A percentile compares a stretch with the other conserved stretches of the same genome.
phyloP scores from a whole-genome alignment of 2,888 invertebrate species.

The Ischnura elegans region DNA sequence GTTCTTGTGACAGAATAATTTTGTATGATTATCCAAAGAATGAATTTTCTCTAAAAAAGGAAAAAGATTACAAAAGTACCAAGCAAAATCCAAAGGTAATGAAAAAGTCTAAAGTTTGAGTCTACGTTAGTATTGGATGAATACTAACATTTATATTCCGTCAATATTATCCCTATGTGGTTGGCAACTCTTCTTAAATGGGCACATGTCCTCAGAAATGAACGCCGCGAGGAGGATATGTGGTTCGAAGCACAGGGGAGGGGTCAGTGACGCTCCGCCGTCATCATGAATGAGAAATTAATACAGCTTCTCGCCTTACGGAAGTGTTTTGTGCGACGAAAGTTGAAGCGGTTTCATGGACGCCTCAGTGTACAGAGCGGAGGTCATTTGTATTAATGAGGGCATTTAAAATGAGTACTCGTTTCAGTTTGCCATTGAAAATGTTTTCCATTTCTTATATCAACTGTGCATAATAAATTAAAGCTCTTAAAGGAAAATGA shows the following conservation, averaged over 20 bases:
- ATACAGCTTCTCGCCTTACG: not conserved
- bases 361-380: not conserved
- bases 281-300: constrained; percentile 18
- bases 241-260: not conserved
- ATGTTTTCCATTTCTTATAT: not conserved
- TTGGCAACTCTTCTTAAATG: not conserved
- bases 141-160: too few relatives aligned
- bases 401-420: not conserved
- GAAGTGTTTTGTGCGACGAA: not conserved
- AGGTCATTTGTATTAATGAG: constrained; percentile 1
- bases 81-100: too few relatives aligned
- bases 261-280: not conserved
- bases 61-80: too few relatives aligned
- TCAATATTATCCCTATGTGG: too few relatives aligned
- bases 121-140: too few relatives aligned
- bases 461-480: not conserved
- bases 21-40: too few relatives aligned
- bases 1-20: too few relatives aligned
- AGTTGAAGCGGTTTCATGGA: not conserved
- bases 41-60: too few relatives aligned
- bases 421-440: not conserved
- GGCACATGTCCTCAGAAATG: not conserved
- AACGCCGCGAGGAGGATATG: not conserved
- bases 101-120: too few relatives aligned
- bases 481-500: not conserved